phyloP scores from a whole-genome alignment of 2,888 invertebrate genomes.

The Metopia argyrocephala region DNA sequence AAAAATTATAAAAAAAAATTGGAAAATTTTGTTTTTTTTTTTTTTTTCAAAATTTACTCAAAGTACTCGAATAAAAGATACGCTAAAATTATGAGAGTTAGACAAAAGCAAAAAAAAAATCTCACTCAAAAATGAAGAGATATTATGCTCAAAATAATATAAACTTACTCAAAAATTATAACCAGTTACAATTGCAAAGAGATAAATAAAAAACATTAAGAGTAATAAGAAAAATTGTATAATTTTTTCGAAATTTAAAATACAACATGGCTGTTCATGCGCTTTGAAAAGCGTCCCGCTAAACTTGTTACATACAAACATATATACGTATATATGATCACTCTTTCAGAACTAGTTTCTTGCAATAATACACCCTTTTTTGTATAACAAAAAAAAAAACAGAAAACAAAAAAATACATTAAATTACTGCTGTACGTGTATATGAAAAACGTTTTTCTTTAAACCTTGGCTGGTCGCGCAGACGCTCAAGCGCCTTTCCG shows the following conservation, averaged over 20 bases:
- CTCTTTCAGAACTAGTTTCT: conserved; percentile 13
- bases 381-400: no score
- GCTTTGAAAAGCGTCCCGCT: conserved; percentile 39
- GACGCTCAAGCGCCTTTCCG: no score
- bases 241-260: conserved; percentile 23
- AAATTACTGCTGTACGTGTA: no score
- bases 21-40: conserved; percentile 44
- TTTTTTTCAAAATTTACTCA: conserved; percentile 24
- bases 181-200: conserved; percentile 11
- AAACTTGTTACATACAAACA: neutral
- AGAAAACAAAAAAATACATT: no score
- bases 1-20: conserved; percentile 42
- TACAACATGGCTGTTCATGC: conserved; percentile 65
- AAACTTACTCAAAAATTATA: conserved; percentile 45
- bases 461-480: no score
- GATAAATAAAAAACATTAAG: neutral
- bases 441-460: no score
- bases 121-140: conserved; percentile 14
- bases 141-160: conserved; percentile 16
- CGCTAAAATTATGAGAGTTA: neutral
- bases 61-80: neutral
- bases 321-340: conserved; percentile 33
- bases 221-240: neutral
- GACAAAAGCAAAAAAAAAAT: conserved; percentile 11
- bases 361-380: conserved; percentile 26